Conservation (phyloP, 1,140 invertebrate species). For the Drosophila burlai region DNA sequence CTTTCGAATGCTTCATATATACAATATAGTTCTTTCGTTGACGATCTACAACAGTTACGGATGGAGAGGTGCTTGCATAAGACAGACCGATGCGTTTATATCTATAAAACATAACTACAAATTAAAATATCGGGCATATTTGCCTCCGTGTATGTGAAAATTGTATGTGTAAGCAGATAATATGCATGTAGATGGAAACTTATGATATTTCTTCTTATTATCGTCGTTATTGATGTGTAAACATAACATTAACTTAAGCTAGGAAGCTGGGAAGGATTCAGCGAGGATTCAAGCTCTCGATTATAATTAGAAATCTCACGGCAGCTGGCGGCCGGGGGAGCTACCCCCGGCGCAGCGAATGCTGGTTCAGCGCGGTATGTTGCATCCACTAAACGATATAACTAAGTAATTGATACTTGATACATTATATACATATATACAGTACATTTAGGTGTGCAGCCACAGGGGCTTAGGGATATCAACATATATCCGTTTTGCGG, state of each 20-base stretch:
- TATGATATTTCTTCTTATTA: constrained; percentile 72
- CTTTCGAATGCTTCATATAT: constrained; percentile 28
- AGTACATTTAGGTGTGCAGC: constrained; percentile 44
- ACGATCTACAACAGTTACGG: constrained; percentile 5
- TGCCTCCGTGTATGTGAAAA: constrained; percentile 33
- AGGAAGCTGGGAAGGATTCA: constrained; percentile 17
- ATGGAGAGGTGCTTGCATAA: constrained; percentile 19
- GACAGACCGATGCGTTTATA: constrained; percentile 19
- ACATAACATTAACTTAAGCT: constrained; percentile 60
- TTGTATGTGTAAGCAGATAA: constrained; percentile 47
- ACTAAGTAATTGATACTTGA: constrained; percentile 61
- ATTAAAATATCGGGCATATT: constrained; percentile 42
- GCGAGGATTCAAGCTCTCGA: constrained; percentile 34
- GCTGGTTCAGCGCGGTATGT: constrained; percentile 77
- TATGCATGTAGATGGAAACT: constrained; percentile 65
- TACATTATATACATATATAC: constrained; percentile 62
- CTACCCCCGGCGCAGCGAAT: constrained; percentile 27
- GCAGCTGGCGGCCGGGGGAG: constrained; percentile 53
- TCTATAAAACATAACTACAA: constrained; percentile 4
- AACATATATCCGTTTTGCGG: constrained; percentile 14
- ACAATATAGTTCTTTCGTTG: constrained; percentile 24
- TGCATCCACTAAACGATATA: constrained; percentile 79
- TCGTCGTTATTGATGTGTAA: constrained; percentile 80
- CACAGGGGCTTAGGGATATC: constrained; percentile 20
- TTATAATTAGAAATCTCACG: constrained; percentile 69